phyloP scores from a whole-genome alignment of 2,797 vertebrate genomes.

The Chiloscyllium punctatum region DNA sequence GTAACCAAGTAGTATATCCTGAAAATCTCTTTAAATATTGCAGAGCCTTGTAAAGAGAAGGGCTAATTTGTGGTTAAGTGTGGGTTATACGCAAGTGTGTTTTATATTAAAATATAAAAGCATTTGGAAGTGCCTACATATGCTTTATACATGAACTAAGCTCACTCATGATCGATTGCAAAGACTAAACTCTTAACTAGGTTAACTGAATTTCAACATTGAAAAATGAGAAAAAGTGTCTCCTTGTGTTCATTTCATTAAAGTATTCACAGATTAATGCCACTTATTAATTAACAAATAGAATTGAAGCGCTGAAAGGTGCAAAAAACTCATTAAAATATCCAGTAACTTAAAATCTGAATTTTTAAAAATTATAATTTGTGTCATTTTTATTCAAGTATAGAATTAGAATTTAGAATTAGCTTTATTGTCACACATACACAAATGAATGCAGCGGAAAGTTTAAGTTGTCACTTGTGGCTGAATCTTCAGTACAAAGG shows the following conservation, averaged over 20 bases:
- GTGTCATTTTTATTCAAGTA: not conserved
- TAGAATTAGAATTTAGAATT: too few relatives aligned
- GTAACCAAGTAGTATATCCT: not conserved
- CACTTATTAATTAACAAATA: not conserved
- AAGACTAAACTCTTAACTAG: conserved; percentile 21
- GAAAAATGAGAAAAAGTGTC: conserved; percentile 15
- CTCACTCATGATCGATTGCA: conserved; percentile 14
- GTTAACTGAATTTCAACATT: conserved; percentile 27
- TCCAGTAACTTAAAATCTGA: not conserved
- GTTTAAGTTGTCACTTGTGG: too few relatives aligned
- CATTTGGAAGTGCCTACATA: conserved; percentile 26
- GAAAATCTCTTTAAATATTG: conserved; percentile 32
- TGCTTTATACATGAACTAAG: not conserved
- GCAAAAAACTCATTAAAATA: not conserved
- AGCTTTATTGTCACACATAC: too few relatives aligned
- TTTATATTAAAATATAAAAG: conserved; percentile 35
- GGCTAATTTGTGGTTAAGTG: conserved; percentile 34
- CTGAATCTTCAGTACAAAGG: too few relatives aligned
- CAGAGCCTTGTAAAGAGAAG: conserved; percentile 23
- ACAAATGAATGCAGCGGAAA: too few relatives aligned
- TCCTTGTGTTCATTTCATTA: not conserved
- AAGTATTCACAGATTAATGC: not conserved
- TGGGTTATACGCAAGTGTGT: conserved; percentile 28
- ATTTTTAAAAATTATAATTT: not conserved
- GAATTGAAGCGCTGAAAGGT: not conserved